A percentile compares a stretch with the other conserved stretches of the same genome.
Evolutionary conservation across 2,113 vertebrate species (phyloP).

Genomic region (Notothenia rossii): DNA sequence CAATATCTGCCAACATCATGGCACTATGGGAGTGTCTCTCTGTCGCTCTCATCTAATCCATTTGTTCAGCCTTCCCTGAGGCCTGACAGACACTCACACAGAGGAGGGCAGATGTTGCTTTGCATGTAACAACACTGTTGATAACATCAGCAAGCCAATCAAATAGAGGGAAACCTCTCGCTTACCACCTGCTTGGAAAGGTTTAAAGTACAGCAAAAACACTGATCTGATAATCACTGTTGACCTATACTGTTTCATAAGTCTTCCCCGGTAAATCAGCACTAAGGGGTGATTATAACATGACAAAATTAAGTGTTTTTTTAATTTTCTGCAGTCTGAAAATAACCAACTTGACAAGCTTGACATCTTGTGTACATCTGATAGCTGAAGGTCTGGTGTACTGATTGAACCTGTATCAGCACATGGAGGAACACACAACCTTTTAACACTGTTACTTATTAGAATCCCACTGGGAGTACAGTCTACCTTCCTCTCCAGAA

Average conservation of each 20-base stretch:
- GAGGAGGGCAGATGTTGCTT: conserved; percentile 37
- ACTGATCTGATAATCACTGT: neutral
- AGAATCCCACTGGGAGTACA: conserved; percentile 18
- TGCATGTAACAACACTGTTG: conserved; percentile 10
- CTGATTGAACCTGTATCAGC: conserved; percentile 4
- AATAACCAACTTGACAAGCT: neutral
- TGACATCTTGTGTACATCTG: neutral
- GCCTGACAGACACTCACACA: conserved; percentile 27
- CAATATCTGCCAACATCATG: neutral
- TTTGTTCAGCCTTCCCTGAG: conserved; percentile 18
- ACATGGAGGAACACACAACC: neutral
- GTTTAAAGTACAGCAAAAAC: neutral
- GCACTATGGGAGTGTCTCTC: conserved; percentile 1
- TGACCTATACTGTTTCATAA: neutral
- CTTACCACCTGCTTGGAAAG: conserved; percentile 30
- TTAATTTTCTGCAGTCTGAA: neutral
- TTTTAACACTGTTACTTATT: neutral
- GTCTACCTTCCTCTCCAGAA: conserved; percentile 8
- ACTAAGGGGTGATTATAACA: neutral
- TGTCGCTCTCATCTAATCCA: conserved; percentile 27
- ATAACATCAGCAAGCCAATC: conserved; percentile 38
- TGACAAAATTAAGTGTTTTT: neutral
- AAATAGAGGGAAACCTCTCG: conserved; percentile 1
- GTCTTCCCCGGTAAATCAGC: neutral
- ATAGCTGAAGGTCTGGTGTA: neutral